phyloP scores from a whole-genome alignment of 2,888 invertebrate genomes.

The Aphidius colemani region DNA sequence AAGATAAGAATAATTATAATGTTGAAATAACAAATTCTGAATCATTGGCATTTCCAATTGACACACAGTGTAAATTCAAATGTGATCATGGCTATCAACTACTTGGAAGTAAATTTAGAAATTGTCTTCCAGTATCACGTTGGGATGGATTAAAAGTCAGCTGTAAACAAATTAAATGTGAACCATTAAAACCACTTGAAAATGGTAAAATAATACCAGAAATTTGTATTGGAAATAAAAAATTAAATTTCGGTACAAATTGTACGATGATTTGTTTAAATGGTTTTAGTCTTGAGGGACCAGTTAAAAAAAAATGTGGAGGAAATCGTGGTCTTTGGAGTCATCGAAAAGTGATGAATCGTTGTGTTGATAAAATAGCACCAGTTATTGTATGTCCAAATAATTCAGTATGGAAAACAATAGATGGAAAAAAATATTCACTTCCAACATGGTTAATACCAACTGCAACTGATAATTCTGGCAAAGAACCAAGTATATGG shows the following conservation, averaged over 20 bases:
- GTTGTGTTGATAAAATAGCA: slow-evolving; percentile 64
- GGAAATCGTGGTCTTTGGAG: slow-evolving; percentile 66
- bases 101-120: slow-evolving; percentile 68
- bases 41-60: slow-evolving; percentile 62
- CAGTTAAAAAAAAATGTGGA: slow-evolving; percentile 62
- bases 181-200: slow-evolving; percentile 61
- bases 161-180: slow-evolving; percentile 66
- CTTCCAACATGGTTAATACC: slow-evolving; percentile 63
- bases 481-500: slow-evolving; percentile 63
- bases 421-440: slow-evolving; percentile 63
- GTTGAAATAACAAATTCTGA: slow-evolving; percentile 35
- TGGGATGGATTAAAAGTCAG: slow-evolving; percentile 73
- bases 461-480: slow-evolving; percentile 64
- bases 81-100: slow-evolving; percentile 69
- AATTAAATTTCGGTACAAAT: slow-evolving; percentile 65
- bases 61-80: slow-evolving; percentile 69
- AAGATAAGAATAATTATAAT: slow-evolving; percentile 54
- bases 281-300: slow-evolving; percentile 67
- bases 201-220: slow-evolving; percentile 64
- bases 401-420: slow-evolving; percentile 61
- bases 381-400: slow-evolving; percentile 66
- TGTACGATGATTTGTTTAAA: slow-evolving; percentile 66
- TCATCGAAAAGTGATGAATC: slow-evolving; percentile 58
- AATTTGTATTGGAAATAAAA: slow-evolving; percentile 62
- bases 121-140: slow-evolving; percentile 69